Conservation (phyloP, 2,888 invertebrate genomes). For the Notodonta ziczac region DNA sequence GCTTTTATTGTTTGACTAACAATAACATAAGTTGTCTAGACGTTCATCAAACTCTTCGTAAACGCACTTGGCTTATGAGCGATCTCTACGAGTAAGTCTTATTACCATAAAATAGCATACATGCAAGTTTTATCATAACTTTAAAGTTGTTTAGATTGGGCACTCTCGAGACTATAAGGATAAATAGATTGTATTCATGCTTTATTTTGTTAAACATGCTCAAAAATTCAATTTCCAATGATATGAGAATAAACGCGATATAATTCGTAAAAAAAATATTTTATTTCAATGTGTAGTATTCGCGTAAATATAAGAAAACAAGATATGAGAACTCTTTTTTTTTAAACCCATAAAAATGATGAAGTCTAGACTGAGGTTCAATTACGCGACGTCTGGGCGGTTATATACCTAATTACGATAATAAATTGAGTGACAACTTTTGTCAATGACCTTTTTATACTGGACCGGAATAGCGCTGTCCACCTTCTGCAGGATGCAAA, state of each 20-base stretch:
- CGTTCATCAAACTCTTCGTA: conserved; percentile 24
- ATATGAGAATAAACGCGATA: no score
- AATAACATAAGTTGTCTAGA: conserved; percentile 16
- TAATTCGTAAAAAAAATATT: no score
- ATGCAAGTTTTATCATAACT: conserved; percentile 8
- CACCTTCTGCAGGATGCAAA: conserved; percentile 28
- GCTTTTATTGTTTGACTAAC: conserved; percentile 14
- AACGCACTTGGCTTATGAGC: conserved; percentile 12
- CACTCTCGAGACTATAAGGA: conserved; percentile 6
- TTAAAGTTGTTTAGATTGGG: conserved; percentile 5
- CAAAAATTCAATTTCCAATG: no score
- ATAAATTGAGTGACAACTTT: conserved; percentile 36
- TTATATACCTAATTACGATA: conserved; percentile 48
- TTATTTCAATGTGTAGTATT: no score
- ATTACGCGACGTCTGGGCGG: conserved; percentile 29
- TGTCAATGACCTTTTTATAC: conserved; percentile 24
- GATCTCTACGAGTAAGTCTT: not conserved
- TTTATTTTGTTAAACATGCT: no score
- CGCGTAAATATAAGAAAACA: no score
- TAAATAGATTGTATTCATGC: no score
- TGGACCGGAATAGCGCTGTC: conserved; percentile 21
- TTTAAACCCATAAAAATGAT: conserved; percentile 29
- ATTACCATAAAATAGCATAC: not conserved
- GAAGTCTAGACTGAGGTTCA: conserved; percentile 31
- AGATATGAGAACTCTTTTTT: no score